These are phyloP conservation scores for Eupeodes latifasciatus DNA, from an alignment of 2,888 invertebrate genomes.

Conservation along the genomic window DNA sequence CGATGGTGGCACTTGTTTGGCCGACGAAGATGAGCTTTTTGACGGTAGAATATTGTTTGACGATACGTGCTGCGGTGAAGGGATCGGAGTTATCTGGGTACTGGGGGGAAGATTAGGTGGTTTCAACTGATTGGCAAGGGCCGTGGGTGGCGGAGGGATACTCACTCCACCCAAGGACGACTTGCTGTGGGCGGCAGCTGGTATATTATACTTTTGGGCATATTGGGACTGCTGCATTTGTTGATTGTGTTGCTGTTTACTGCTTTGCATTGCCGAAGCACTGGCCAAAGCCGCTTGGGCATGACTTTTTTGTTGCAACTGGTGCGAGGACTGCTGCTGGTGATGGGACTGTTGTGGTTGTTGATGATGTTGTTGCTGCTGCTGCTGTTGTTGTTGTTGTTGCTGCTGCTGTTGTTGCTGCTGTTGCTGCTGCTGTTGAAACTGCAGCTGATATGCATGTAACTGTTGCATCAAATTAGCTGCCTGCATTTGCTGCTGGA, in stretches of 20 bases:
- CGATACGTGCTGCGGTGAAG: slow-evolving; percentile 64
- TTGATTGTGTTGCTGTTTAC: slow-evolving; percentile 68
- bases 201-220: slow-evolving; percentile 78
- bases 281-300: slow-evolving; percentile 60
- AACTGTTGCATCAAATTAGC: slow-evolving; percentile 80
- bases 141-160: slow-evolving; percentile 76
- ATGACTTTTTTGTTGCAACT: slow-evolving; percentile 77
- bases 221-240: slow-evolving; percentile 77
- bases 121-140: slow-evolving; percentile 78
- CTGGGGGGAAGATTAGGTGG: slow-evolving; percentile 79
- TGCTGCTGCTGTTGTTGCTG: slow-evolving; percentile 83
- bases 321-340: slow-evolving; percentile 78
- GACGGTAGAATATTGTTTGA: slow-evolving; percentile 56
- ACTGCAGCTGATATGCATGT: slow-evolving; percentile 80
- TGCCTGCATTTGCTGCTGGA: slow-evolving; percentile 80
- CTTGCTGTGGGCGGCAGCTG: slow-evolving; percentile 76
- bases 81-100: slow-evolving; percentile 79
- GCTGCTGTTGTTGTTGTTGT: slow-evolving; percentile 71
- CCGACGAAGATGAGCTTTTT: slow-evolving; percentile 58
- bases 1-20: slow-evolving; percentile 77
- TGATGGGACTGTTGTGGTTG: slow-evolving; percentile 78
- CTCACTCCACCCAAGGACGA: slow-evolving; percentile 68
- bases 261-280: slow-evolving; percentile 68
- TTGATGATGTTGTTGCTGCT: slow-evolving; percentile 82
- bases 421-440: slow-evolving; percentile 85